Percentiles rank a stretch among this genome's conserved stretches.
These are phyloP conservation scores for Tapirus terrestris DNA, from an alignment of 2,113 vertebrate species.

Conservation along the genomic window DNA sequence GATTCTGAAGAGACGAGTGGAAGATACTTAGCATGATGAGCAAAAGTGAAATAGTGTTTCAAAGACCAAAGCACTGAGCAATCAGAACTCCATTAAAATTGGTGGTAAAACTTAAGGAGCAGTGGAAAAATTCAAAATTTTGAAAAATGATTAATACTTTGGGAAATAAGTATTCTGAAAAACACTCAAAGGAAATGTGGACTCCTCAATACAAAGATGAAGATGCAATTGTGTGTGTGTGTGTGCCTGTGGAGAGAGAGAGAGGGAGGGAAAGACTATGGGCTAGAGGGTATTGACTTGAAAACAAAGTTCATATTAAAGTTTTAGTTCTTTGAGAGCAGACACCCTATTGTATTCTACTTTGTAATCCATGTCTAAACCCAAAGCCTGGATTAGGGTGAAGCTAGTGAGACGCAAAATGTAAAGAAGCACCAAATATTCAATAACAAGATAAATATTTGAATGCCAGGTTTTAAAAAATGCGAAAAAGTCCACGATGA, in stretches of 20 bases:
- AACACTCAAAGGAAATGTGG: neutral
- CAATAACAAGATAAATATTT: neutral
- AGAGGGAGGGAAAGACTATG: neutral
- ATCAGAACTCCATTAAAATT: neutral
- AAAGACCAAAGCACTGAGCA: neutral
- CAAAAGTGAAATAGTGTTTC: neutral
- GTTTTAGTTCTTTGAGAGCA: neutral
- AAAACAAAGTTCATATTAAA: neutral
- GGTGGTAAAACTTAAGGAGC: neutral
- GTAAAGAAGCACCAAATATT: neutral
- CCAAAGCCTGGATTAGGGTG: neutral
- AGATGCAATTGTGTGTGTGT: neutral
- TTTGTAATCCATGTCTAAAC: neutral
- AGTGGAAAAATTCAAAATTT: neutral
- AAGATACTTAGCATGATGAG: neutral
- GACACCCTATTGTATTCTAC: neutral
- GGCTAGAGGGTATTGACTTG: neutral
- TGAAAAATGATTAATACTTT: conserved; percentile 9
- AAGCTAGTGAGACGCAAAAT: neutral
- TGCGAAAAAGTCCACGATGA: neutral
- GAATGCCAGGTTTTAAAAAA: neutral
- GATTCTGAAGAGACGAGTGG: neutral
- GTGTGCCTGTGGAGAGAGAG: neutral
- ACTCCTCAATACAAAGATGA: neutral
- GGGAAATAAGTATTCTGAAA: neutral